phyloP scores from a whole-genome alignment of 2,888 invertebrate species.

The Perizoma flavofasciatum region DNA sequence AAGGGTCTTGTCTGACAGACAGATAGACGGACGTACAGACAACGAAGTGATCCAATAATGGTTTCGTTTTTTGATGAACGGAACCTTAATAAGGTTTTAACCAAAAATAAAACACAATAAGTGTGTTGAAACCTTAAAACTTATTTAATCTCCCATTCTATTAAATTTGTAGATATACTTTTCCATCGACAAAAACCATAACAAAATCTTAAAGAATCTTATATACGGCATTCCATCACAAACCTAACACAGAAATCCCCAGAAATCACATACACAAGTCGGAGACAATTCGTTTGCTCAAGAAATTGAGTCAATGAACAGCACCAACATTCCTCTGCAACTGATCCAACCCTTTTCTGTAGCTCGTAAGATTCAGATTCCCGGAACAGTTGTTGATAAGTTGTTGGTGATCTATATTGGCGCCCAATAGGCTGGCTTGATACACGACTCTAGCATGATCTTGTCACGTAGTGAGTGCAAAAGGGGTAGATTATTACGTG shows the following conservation, averaged over 20 bases:
- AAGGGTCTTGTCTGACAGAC: too few relatives aligned
- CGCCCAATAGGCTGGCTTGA: constrained; percentile 52
- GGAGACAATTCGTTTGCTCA: constrained; percentile 52
- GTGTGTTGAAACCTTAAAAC: background rate
- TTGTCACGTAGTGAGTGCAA: constrained; percentile 49
- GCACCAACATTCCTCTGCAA: constrained; percentile 31
- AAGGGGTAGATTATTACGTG: constrained; percentile 48
- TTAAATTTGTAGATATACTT: background rate
- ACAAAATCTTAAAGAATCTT: constrained; percentile 31
- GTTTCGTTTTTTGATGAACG: too few relatives aligned
- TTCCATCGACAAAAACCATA: constrained; percentile 15
- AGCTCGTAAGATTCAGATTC: background rate
- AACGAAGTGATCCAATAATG: too few relatives aligned
- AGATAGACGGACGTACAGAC: too few relatives aligned
- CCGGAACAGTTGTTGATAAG: background rate
- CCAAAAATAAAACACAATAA: background rate
- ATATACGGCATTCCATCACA: constrained; percentile 41
- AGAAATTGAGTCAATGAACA: constrained; percentile 58
- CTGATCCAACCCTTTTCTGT: background rate
- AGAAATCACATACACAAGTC: constrained; percentile 47
- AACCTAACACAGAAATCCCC: constrained; percentile 47
- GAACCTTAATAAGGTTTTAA: too few relatives aligned
- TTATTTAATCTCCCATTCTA: background rate
- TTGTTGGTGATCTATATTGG: constrained; percentile 37
- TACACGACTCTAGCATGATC: constrained; percentile 41